A percentile compares a stretch with the other conserved stretches of the same genome.
Conservation (phyloP, 2,888 invertebrate species). For the Andrena chrysosceles region DNA sequence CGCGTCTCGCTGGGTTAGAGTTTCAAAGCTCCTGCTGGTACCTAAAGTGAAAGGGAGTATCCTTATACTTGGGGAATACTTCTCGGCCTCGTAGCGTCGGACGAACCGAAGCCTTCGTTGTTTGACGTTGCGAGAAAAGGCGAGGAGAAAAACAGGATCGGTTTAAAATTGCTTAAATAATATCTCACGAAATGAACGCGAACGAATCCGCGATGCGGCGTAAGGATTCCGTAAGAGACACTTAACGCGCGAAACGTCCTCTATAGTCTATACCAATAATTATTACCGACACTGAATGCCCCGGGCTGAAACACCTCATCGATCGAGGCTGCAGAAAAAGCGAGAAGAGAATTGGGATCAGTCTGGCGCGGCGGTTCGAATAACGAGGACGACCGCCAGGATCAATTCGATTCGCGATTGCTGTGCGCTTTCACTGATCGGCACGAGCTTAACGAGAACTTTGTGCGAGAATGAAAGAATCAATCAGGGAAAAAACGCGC, state of each 20-base stretch:
- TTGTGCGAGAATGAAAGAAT: neutral
- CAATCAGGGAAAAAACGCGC: neutral
- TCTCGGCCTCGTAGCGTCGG: conserved; percentile 28
- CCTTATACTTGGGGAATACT: conserved; percentile 40
- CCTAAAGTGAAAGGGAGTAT: conserved; percentile 56
- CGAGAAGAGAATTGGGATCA: neutral
- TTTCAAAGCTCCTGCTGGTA: conserved; percentile 58
- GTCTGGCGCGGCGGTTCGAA: neutral
- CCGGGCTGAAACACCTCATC: too few species aligned
- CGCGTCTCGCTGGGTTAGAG: conserved; percentile 46
- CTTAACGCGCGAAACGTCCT: too few species aligned
- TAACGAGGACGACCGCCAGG: neutral
- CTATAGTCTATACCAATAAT: too few species aligned
- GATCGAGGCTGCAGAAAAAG: neutral
- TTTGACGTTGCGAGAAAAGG: conserved; percentile 1
- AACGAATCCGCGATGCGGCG: too few species aligned
- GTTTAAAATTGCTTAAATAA: neutral
- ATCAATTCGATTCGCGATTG: conserved; percentile 13
- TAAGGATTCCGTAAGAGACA: too few species aligned
- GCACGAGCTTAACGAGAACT: conserved; percentile 1
- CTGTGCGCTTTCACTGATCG: neutral
- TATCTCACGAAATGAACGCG: too few species aligned
- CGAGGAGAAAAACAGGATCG: conserved; percentile 19
- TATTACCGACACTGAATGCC: too few species aligned
- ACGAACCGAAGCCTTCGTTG: conserved; percentile 2